Conservation (phyloP, 2,797 vertebrate species). For the Trematomus bernacchii region DNA sequence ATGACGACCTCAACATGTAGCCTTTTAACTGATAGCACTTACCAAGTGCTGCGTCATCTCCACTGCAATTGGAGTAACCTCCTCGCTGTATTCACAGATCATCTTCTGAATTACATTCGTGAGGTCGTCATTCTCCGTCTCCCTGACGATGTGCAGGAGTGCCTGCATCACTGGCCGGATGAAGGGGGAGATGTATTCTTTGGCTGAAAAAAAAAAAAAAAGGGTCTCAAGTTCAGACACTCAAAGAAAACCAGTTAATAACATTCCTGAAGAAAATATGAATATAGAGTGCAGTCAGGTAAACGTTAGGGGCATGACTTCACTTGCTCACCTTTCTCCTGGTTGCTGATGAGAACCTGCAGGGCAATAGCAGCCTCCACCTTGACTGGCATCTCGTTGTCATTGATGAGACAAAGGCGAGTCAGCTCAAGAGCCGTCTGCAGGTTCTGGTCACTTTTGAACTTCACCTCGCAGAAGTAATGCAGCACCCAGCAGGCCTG, state of each 20-base stretch:
- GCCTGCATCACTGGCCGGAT: constrained; percentile 99
- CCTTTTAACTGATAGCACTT: constrained; percentile 61
- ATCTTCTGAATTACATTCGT: constrained; percentile 99
- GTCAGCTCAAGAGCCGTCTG: constrained; percentile 96
- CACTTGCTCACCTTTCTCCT: constrained; percentile 93
- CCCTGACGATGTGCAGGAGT: constrained; percentile 98
- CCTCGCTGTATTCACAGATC: constrained; percentile 99
- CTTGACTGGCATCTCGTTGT: constrained; percentile 99
- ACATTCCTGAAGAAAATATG: background rate
- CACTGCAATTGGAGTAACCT: constrained; percentile 98
- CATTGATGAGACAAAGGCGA: constrained; percentile 95
- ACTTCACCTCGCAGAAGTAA: constrained; percentile 99
- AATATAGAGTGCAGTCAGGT: background rate
- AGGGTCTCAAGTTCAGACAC: background rate
- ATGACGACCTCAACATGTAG: background rate
- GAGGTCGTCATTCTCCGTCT: constrained; percentile 99
- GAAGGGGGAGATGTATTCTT: constrained; percentile 97
- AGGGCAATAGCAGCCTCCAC: constrained; percentile 99
- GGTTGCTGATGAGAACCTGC: constrained; percentile 98
- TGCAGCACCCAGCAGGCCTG: constrained; percentile 99
- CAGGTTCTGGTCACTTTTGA: constrained; percentile 98
- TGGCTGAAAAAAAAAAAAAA: constrained; percentile 83
- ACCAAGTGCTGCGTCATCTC: constrained; percentile 99
- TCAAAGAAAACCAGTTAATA: background rate
- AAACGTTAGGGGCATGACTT: background rate